Evolutionary conservation across 2,113 vertebrate species (phyloP).

Genomic region (Lipotes vexillifer): DNA sequence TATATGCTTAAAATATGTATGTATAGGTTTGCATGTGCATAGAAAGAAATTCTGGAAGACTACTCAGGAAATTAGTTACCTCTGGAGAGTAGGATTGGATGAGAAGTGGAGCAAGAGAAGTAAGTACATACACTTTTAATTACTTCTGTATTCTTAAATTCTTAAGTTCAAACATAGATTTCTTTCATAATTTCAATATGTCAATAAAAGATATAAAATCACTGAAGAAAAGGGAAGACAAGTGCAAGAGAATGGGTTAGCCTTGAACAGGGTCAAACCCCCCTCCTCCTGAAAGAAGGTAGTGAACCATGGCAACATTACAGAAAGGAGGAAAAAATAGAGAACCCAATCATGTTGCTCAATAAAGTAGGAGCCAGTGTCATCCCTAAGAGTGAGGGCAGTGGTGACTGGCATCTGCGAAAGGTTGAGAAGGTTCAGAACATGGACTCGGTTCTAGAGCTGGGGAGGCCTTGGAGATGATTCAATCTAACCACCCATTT

Average conservation of each 20-base stretch:
- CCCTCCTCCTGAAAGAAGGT: background rate
- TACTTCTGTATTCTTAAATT: background rate
- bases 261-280: background rate
- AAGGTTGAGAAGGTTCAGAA: background rate
- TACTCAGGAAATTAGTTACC: background rate
- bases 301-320: background rate
- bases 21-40: background rate
- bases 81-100: background rate
- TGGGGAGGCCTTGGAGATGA: background rate
- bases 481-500: background rate
- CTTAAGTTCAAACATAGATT: background rate
- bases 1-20: background rate
- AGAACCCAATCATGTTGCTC: background rate
- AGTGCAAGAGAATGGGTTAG: background rate
- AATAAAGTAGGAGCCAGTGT: background rate
- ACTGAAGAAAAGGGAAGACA: background rate
- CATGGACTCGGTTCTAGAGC: background rate
- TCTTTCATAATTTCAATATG: background rate
- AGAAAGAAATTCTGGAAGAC: conserved; percentile 21
- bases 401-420: background rate
- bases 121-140: background rate
- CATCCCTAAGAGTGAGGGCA: background rate
- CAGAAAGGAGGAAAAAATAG: background rate
- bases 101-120: background rate
- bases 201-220: conserved; percentile 17